Evolutionary conservation across 2,888 invertebrate genomes (phyloP).

Genomic region (Luperina testacea): DNA sequence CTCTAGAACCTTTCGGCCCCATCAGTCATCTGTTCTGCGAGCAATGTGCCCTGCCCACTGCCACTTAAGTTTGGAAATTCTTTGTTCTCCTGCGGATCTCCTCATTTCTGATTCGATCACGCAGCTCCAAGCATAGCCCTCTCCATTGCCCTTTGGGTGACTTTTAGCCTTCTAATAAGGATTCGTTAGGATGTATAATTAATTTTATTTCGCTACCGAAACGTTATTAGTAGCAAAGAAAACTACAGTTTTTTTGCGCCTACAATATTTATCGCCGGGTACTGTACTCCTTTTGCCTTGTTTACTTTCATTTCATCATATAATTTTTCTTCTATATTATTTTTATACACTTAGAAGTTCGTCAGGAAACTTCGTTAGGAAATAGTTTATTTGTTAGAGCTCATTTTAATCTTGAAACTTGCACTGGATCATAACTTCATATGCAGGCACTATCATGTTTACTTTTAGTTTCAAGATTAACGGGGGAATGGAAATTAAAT

Average conservation of each 20-base stretch:
- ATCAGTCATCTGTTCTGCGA: too few relatives aligned
- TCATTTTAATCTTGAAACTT: conserved; percentile 28
- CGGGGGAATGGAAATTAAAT: not conserved
- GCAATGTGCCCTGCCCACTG: too few relatives aligned
- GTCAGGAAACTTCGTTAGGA: not conserved
- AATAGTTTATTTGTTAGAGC: not conserved
- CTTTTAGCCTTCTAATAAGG: too few relatives aligned
- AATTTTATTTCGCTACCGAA: not conserved
- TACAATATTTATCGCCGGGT: too few relatives aligned
- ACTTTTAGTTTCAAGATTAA: conserved; percentile 18
- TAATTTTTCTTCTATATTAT: not conserved
- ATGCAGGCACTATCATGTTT: not conserved
- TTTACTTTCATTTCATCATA: not conserved
- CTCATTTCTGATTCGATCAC: too few relatives aligned
- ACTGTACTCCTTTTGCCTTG: too few relatives aligned
- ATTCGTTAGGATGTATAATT: not conserved
- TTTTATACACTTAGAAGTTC: not conserved
- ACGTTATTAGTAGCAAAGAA: not conserved
- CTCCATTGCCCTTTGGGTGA: too few relatives aligned
- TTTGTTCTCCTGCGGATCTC: too few relatives aligned
- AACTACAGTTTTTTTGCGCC: not conserved
- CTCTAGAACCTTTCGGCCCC: too few relatives aligned
- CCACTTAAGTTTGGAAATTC: too few relatives aligned
- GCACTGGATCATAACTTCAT: conserved; percentile 1
- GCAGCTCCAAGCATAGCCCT: too few relatives aligned